phyloP scores from a whole-genome alignment of 2,888 invertebrate species.

The Micoletzkya japonica region DNA sequence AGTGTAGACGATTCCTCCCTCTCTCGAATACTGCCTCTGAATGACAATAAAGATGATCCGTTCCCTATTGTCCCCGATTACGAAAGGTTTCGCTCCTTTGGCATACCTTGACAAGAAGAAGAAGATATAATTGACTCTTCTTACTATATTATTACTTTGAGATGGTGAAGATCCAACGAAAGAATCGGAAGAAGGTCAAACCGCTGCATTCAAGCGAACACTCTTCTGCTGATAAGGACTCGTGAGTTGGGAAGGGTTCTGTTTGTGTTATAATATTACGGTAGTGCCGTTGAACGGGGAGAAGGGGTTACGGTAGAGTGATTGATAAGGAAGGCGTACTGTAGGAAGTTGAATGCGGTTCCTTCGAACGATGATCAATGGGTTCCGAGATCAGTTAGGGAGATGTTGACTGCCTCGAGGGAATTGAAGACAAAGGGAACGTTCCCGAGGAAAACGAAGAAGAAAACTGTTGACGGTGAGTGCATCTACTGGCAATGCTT shows the following conservation, averaged over 20 bases:
- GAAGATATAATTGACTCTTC: neutral
- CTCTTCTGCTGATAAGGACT: too few species aligned
- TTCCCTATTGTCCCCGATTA: neutral
- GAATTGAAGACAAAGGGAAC: conserved; percentile 15
- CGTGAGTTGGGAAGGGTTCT: too few species aligned
- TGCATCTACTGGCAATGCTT: too few species aligned
- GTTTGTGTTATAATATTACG: too few species aligned
- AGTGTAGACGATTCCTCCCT: conserved; percentile 39
- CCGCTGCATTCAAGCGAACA: conserved; percentile 36
- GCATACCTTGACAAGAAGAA: too few species aligned
- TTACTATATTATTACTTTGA: neutral
- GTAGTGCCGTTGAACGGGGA: too few species aligned
- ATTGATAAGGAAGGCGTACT: too few species aligned
- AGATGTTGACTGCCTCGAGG: conserved; percentile 27
- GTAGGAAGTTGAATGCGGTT: conserved; percentile 30
- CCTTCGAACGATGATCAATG: conserved; percentile 35
- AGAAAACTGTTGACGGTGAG: conserved; percentile 36
- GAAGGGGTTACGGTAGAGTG: too few species aligned
- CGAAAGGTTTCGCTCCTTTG: neutral
- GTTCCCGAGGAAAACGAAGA: conserved; percentile 36
- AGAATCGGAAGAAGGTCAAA: conserved; percentile 51
- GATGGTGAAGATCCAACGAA: conserved; percentile 32
- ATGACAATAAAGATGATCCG: conserved; percentile 16
- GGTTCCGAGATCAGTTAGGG: conserved; percentile 34
- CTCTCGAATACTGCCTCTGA: conserved; percentile 31